Evolutionary conservation across 2,888 invertebrate species (phyloP).

Genomic region (Machimus rusticus): DNA sequence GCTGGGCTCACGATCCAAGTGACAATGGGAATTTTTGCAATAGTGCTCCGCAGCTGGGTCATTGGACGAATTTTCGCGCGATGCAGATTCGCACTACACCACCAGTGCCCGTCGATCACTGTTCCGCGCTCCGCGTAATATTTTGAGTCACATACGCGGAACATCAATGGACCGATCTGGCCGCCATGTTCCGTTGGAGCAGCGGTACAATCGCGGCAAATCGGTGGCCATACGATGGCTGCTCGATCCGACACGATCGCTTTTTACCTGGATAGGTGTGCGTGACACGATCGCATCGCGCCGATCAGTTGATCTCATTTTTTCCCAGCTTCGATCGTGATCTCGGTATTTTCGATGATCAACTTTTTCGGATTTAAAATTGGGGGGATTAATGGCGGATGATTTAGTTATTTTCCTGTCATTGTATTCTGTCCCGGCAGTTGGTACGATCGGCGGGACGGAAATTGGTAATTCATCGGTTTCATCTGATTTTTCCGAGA

Average conservation of each 20-base stretch:
- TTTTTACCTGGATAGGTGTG: background rate
- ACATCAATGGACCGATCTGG: constrained; percentile 13
- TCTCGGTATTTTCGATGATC: constrained; percentile 29
- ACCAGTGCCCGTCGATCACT: constrained; percentile 35
- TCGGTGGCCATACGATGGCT: background rate
- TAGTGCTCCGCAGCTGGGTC: background rate
- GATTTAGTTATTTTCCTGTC: constrained; percentile 7
- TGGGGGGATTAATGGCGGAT: constrained; percentile 38
- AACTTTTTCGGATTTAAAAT: constrained; percentile 27
- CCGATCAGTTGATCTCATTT: constrained; percentile 20
- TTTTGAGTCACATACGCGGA: background rate
- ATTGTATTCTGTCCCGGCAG: background rate
- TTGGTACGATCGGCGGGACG: background rate
- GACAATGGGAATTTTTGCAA: constrained; percentile 15
- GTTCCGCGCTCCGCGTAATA: background rate
- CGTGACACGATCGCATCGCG: background rate
- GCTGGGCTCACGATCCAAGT: background rate
- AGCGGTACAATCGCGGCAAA: background rate
- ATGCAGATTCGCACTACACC: background rate
- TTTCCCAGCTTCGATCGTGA: constrained; percentile 14
- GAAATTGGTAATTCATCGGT: constrained; percentile 20
- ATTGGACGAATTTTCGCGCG: constrained; percentile 17
- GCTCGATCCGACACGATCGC: background rate
- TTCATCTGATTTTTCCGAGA: background rate
- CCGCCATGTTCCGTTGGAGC: background rate